A percentile compares a stretch with the other conserved stretches of the same genome.
Evolutionary conservation across 1,140 invertebrate genomes (phyloP).

Genomic region (Zaprionus tsacasi): DNA sequence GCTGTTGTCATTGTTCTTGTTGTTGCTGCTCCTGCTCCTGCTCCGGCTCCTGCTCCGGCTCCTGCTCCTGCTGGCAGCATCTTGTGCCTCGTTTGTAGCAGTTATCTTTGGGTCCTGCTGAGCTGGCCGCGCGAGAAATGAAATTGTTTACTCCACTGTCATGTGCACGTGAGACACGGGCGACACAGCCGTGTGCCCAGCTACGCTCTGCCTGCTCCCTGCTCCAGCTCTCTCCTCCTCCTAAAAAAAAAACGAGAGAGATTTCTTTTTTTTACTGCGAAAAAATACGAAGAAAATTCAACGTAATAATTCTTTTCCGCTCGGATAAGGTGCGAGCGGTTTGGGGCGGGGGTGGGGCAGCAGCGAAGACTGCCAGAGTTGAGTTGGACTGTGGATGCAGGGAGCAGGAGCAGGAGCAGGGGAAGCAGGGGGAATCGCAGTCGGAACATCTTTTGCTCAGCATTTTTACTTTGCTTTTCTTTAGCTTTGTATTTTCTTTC

Average conservation of each 20-base stretch:
- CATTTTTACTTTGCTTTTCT: conserved; percentile 43
- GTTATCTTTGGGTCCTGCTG: conserved; percentile 77
- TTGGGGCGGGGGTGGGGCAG: background rate
- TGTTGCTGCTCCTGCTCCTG: conserved; percentile 46
- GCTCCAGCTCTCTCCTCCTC: conserved; percentile 21
- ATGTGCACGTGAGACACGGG: conserved; percentile 75
- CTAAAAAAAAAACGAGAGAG: conserved; percentile 64
- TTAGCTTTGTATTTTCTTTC: conserved; percentile 27
- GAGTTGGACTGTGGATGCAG: too few relatives aligned
- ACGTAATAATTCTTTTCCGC: conserved; percentile 84
- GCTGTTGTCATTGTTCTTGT: conserved; percentile 40
- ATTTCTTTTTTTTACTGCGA: conserved; percentile 56
- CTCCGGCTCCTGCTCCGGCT: conserved; percentile 23
- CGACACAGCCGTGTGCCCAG: conserved; percentile 37
- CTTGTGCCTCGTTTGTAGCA: conserved; percentile 79
- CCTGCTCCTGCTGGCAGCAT: conserved; percentile 63
- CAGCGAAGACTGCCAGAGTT: too few relatives aligned
- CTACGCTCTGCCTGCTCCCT: conserved; percentile 5
- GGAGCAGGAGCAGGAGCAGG: too few relatives aligned
- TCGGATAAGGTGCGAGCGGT: conserved; percentile 64
- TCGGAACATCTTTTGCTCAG: conserved; percentile 55
- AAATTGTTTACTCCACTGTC: conserved; percentile 82
- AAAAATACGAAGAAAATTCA: conserved; percentile 61
- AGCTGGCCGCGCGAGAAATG: conserved; percentile 65
- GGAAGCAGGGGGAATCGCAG: conserved; percentile 1